Evolutionary conservation across 1,140 invertebrate genomes (phyloP).

Genomic region (Pseudoatta argentina): DNA sequence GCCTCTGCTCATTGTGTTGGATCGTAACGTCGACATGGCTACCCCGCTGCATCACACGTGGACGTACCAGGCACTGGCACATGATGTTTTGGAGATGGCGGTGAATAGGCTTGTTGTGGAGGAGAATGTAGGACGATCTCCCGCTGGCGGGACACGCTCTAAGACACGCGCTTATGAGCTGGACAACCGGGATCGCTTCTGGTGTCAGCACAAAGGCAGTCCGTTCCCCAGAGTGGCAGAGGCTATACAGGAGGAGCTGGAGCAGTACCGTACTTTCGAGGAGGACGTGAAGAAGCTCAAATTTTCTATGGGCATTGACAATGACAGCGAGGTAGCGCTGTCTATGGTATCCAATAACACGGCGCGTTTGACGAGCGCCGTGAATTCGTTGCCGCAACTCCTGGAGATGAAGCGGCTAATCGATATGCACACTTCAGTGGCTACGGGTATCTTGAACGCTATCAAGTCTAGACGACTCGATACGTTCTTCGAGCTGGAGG

Average conservation of each 20-base stretch:
- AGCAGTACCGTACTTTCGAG: slow-evolving; percentile 96
- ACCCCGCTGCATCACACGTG: slow-evolving; percentile 99
- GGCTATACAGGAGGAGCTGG: slow-evolving; percentile 98
- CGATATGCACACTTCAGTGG: slow-evolving; percentile 99
- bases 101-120: slow-evolving; percentile 95
- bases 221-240: slow-evolving; percentile 99
- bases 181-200: slow-evolving; percentile 95
- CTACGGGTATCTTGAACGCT: slow-evolving; percentile 96
- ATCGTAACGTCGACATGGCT: slow-evolving; percentile 98
- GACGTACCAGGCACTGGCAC: slow-evolving; percentile 99
- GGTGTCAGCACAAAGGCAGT: slow-evolving; percentile 97
- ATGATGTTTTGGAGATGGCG: slow-evolving; percentile 97
- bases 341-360: slow-evolving; percentile 97
- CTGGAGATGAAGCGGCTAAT: slow-evolving; percentile 99
- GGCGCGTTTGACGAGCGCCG: slow-evolving; percentile 96
- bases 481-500: slow-evolving; percentile 98
- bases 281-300: slow-evolving; percentile 98
- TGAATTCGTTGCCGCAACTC: slow-evolving; percentile 97
- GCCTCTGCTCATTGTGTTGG: slow-evolving; percentile 96
- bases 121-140: slow-evolving; percentile 88
- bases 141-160: slow-evolving; percentile 88
- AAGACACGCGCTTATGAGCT: slow-evolving; percentile 97
- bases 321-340: slow-evolving; percentile 91
- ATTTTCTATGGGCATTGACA: slow-evolving; percentile 95
- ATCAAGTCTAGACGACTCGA: slow-evolving; percentile 97